These are phyloP conservation scores for Phallusia fumigata DNA, from an alignment of 23 tunicate species.

Conservation along the genomic window DNA sequence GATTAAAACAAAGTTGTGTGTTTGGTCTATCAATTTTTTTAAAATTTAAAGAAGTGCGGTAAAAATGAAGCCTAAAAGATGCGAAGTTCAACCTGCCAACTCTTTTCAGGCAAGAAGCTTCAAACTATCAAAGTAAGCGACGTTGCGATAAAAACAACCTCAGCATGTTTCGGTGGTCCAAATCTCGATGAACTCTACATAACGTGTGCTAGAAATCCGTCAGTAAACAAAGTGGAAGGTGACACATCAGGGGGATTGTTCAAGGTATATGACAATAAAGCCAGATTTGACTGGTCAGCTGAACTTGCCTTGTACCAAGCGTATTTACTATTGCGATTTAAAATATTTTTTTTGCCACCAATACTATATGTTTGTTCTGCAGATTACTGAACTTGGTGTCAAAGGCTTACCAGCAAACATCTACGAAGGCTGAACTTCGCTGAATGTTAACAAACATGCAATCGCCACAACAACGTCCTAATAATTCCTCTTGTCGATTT, in stretches of 20 bases:
- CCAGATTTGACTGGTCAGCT: no score
- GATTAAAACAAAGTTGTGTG: no score
- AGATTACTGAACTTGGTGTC: slow-evolving; percentile 22
- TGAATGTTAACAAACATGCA: no score
- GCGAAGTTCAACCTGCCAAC: no score
- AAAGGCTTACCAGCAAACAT: slow-evolving; percentile 35
- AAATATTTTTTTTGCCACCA: background rate
- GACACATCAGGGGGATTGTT: background rate
- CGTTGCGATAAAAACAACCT: slow-evolving; percentile 72
- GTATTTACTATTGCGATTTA: no score
- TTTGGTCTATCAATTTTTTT: no score
- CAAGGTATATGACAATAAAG: background rate
- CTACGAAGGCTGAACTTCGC: slow-evolving; percentile 18
- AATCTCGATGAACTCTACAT: slow-evolving; percentile 88
- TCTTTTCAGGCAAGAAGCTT: slow-evolving; percentile 53
- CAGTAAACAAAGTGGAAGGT: slow-evolving; percentile 8
- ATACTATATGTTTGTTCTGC: background rate
- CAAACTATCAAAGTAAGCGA: slow-evolving; percentile 66
- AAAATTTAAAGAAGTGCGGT: no score
- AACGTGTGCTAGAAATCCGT: slow-evolving; percentile 61
- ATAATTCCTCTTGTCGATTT: no score
- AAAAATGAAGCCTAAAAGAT: no score
- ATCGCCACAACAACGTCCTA: no score
- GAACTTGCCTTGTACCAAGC: no score
- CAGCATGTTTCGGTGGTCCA: slow-evolving; percentile 92